Percentiles rank a stretch among this genome's conserved stretches.
Evolutionary conservation across 2,113 vertebrate genomes (phyloP).

Genomic region (Xenopus borealis): DNA sequence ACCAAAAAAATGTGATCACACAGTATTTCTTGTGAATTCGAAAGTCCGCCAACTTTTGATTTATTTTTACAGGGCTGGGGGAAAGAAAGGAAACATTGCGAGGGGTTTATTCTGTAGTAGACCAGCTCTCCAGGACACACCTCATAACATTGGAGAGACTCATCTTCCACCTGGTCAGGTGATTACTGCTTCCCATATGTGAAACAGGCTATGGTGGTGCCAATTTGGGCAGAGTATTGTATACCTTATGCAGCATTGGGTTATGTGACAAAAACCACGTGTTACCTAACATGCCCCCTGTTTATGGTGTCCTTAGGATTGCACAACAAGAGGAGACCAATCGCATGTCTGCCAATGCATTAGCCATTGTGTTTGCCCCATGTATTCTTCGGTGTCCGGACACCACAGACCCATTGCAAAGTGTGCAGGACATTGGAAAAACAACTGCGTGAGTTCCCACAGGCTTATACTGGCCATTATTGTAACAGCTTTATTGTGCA

Average conservation of each 20-base stretch:
- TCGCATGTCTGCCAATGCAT: constrained; percentile 94
- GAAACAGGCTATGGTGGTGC: too few species aligned
- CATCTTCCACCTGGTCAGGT: constrained; percentile 97
- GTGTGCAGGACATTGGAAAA: constrained; percentile 94
- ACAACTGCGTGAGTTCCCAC: constrained; percentile 85
- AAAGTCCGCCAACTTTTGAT: too few species aligned
- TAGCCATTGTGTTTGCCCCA: constrained; percentile 96
- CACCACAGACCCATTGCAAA: constrained; percentile 89
- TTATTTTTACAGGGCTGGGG: constrained; percentile 73
- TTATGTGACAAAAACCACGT: neutral
- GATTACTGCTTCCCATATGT: constrained; percentile 10
- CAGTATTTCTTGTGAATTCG: too few species aligned
- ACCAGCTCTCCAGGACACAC: constrained; percentile 92
- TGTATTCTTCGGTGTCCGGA: constrained; percentile 95
- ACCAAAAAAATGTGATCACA: too few species aligned
- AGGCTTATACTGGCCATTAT: too few species aligned
- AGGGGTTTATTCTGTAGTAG: constrained; percentile 90
- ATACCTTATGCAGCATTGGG: too few species aligned
- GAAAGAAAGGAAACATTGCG: constrained; percentile 88
- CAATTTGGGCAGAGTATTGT: too few species aligned
- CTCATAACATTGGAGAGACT: constrained; percentile 91
- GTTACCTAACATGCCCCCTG: constrained; percentile 30
- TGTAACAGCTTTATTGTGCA: too few species aligned
- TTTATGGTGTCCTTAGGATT: constrained; percentile 69
- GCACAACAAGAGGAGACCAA: constrained; percentile 93